A percentile compares a stretch with the other conserved stretches of the same genome.
Evolutionary conservation across 2,113 vertebrate genomes (phyloP).

Genomic region (Hymenochirus boettgeri): DNA sequence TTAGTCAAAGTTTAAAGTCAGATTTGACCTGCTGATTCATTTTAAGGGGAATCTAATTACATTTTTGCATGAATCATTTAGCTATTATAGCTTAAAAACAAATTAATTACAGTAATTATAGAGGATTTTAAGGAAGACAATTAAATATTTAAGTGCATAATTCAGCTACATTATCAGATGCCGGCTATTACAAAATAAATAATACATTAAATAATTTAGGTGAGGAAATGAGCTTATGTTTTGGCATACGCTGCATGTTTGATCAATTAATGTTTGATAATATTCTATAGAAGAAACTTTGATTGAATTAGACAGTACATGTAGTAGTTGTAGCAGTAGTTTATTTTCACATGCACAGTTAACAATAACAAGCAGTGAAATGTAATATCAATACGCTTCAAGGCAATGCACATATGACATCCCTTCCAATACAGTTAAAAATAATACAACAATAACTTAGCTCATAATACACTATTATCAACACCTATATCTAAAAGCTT

Average conservation of each 20-base stretch:
- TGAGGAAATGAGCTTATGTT: constrained; percentile 19
- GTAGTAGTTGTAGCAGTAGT: too few relatives aligned
- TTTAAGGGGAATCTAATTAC: constrained; percentile 22
- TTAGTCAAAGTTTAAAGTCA: not conserved
- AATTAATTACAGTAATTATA: constrained; percentile 28
- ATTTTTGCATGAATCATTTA: constrained; percentile 14
- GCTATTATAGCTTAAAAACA: constrained; percentile 20
- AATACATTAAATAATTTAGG: constrained; percentile 20
- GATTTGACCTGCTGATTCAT: constrained; percentile 40
- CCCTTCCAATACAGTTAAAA: too few relatives aligned
- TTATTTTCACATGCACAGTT: too few relatives aligned
- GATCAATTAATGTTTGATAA: not conserved
- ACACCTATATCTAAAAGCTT: too few relatives aligned
- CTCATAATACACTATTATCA: too few relatives aligned
- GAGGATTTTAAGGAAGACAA: constrained; percentile 16
- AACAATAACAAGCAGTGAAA: too few relatives aligned
- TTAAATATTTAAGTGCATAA: constrained; percentile 29
- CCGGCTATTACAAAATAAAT: constrained; percentile 27
- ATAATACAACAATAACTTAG: too few relatives aligned
- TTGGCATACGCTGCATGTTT: constrained; percentile 11
- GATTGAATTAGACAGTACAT: too few relatives aligned
- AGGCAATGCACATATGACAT: too few relatives aligned
- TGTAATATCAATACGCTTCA: too few relatives aligned
- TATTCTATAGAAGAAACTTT: too few relatives aligned
- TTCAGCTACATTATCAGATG: constrained; percentile 12